Conservation (phyloP, 2,888 invertebrate genomes). For the Ornithoptera alexandrae region DNA sequence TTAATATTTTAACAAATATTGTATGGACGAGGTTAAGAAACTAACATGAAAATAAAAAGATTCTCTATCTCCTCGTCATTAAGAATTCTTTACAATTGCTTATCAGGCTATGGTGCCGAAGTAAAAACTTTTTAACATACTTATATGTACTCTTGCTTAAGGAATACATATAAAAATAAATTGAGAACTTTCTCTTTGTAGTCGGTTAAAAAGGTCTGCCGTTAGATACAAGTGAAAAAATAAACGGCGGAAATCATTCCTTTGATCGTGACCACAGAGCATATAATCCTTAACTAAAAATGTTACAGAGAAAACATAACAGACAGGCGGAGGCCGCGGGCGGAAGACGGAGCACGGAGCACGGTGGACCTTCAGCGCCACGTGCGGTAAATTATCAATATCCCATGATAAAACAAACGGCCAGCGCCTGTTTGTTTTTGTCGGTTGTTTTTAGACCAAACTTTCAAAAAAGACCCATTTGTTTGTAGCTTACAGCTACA, state of each 20-base stretch:
- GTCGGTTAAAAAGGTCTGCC: too few species aligned
- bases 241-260: not conserved
- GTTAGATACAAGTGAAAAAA: too few species aligned
- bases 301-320: conserved; percentile 8
- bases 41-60: too few species aligned
- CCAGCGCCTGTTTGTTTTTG: conserved; percentile 54
- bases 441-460: conserved; percentile 66
- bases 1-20: too few species aligned
- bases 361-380: conserved; percentile 39
- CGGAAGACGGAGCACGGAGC: conserved; percentile 48
- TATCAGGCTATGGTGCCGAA: too few species aligned
- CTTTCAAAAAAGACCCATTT: conserved; percentile 28
- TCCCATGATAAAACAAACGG: conserved; percentile 77
- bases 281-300: conserved; percentile 5
- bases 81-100: too few species aligned
- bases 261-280: conserved; percentile 10
- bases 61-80: too few species aligned
- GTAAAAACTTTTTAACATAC: too few species aligned
- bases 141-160: too few species aligned
- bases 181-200: too few species aligned
- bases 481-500: not conserved
- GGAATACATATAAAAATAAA: too few species aligned
- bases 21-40: too few species aligned
- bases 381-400: conserved; percentile 74
- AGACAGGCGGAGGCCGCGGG: conserved; percentile 33